Evolutionary conservation across 1,140 invertebrate genomes (phyloP), one percentile per base, ranked within the genome.

Genomic region (Drosophila ananassae): DNA sequence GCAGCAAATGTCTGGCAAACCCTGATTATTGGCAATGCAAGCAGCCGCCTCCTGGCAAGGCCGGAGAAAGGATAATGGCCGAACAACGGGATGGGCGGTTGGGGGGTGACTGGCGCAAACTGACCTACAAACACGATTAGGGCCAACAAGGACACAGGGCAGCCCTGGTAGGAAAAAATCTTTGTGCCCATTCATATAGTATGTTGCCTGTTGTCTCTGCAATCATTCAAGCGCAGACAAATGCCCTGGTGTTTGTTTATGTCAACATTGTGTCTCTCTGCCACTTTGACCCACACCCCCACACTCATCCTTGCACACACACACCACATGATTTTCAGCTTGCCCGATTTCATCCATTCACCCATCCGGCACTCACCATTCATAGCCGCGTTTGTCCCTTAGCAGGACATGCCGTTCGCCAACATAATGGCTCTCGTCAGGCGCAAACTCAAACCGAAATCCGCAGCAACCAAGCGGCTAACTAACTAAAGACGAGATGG

Each of bases 181-280:
- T 73, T 60, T 48, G 51, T 62, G 47, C 39, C 10, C n/a, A 34
- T 12, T 47, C 41, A 37, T 37, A 37, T 37, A 32, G 47, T 47
- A 24, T 39, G 58, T 32, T 39, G 32, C 46, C 52, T 59, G 61
- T 73, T 75, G 53, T 73, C 66, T 63, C 48, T 73, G 79, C 75
- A 83, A 79, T 82, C 79, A 63, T 79, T 79, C 71, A 75, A 41
- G 63, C 71, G 63, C 79, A 82, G 79, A 83, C 75, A 83, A 82
- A 82, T 83, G 75, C 57, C 55, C 52, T 79, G 55, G 57, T 82
- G 75, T 79, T 83, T 82, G 79, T 79, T 79, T 64, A 57, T 71
- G 79, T 55, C 75, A 83, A 82, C 79, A 81, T 67, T 73, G 79
- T 82, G 68, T 76, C 66, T 22, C 77, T 80, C 47, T 72, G 73